Evolutionary conservation across 2,797 vertebrate genomes (phyloP).

Genomic region (Cyprinodon diabolis): DNA sequence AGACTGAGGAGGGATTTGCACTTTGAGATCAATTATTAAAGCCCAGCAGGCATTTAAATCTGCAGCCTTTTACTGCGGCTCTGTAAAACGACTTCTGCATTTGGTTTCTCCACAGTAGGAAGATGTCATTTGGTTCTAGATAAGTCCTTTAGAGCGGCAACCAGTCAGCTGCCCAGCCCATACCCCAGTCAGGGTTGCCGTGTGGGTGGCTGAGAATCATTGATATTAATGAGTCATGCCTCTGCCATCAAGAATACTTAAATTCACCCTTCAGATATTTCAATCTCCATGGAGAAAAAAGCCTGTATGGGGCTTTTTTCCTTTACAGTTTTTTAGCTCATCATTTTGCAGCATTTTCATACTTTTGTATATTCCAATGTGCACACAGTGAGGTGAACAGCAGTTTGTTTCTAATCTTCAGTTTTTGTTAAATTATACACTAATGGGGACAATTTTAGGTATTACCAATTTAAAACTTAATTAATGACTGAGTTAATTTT

Average conservation of each 20-base stretch:
- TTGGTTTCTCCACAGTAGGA: constrained; percentile 20
- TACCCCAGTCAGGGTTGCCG: constrained; percentile 21
- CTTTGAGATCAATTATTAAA: constrained; percentile 36
- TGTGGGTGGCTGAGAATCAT: constrained; percentile 35
- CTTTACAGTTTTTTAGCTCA: background rate
- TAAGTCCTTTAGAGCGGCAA: constrained; percentile 28
- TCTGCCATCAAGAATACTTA: constrained; percentile 27
- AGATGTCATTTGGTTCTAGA: constrained; percentile 17
- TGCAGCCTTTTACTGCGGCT: constrained; percentile 8
- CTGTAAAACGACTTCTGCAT: constrained; percentile 26
- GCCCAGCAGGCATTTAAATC: constrained; percentile 27
- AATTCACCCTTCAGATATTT: constrained; percentile 18
- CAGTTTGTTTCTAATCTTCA: background rate
- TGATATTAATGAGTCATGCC: constrained; percentile 38
- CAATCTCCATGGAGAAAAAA: background rate
- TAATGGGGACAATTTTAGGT: background rate
- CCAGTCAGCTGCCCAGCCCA: constrained; percentile 29
- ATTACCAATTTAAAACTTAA: background rate
- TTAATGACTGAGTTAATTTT: too few relatives aligned
- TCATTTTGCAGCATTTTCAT: background rate
- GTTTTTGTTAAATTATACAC: background rate
- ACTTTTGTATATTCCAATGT: background rate
- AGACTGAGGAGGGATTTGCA: constrained; percentile 17
- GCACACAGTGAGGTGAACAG: background rate
- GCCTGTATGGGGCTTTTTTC: background rate